A percentile compares a stretch with the other conserved stretches of the same genome.
phyloP scores from a whole-genome alignment of 2,797 vertebrate genomes.

The Silurus aristotelis region DNA sequence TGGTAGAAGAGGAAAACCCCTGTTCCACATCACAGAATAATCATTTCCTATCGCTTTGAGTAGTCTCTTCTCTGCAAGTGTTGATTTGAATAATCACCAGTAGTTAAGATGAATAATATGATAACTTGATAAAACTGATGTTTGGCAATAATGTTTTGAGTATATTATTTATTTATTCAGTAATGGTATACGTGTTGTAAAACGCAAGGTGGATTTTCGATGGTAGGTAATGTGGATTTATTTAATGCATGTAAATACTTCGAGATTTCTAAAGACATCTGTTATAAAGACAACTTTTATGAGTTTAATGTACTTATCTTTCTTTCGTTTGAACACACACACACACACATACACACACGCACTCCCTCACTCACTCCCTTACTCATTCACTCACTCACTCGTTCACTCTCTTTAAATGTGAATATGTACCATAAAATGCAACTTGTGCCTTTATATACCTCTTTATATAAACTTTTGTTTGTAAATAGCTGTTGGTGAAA shows the following conservation, averaged over 20 bases:
- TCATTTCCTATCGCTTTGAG: neutral
- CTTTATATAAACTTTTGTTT: no score
- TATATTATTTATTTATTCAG: no score
- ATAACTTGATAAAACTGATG: neutral
- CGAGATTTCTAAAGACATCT: neutral
- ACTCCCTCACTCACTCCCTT: neutral
- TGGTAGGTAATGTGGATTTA: neutral
- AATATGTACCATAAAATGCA: neutral
- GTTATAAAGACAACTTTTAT: neutral
- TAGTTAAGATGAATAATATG: neutral
- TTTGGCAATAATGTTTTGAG: neutral
- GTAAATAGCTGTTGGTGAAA: neutral
- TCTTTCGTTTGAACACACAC: neutral
- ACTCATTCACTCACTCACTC: no score
- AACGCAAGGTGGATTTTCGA: neutral
- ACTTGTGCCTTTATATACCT: neutral
- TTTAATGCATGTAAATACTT: neutral
- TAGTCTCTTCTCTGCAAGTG: neutral
- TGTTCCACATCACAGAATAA: neutral
- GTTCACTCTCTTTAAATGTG: neutral
- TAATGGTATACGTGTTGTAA: neutral
- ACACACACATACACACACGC: no score
- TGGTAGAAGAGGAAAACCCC: constrained; percentile 11
- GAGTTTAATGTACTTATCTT: neutral
- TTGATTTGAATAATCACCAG: neutral